phyloP scores from a whole-genome alignment of 2,888 invertebrate species.

The Cryptosula pallasiana region DNA sequence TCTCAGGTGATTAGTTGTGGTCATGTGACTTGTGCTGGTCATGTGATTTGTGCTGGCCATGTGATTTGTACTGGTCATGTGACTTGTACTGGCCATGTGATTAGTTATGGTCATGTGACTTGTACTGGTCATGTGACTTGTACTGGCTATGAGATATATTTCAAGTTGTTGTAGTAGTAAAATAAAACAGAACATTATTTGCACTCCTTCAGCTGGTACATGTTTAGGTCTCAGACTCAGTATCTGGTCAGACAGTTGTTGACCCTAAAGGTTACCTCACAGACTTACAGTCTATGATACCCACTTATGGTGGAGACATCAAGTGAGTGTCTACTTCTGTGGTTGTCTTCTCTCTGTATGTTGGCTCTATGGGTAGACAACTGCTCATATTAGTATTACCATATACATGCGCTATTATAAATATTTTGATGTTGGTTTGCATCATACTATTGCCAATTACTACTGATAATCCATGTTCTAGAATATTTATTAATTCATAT shows the following conservation, averaged over 20 bases:
- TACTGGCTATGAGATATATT: background rate
- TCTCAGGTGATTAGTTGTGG: conserved; percentile 63
- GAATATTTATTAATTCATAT: no score
- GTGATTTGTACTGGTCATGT: background rate
- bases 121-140: background rate
- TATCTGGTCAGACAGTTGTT: conserved; percentile 97
- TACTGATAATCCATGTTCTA: no score
- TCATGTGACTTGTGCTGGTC: background rate
- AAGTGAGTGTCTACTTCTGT: conserved; percentile 62
- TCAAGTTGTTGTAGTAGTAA: no score
- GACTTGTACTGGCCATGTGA: background rate
- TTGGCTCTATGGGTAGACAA: no score
- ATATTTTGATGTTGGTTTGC: no score
- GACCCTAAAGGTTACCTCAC: conserved; percentile 99
- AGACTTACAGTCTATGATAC: conserved; percentile 97
- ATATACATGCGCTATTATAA: no score
- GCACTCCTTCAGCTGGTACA: no score
- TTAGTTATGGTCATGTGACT: background rate
- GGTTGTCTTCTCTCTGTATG: no score
- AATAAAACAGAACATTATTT: no score
- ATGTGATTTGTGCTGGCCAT: background rate
- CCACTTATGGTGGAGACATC: conserved; percentile 94
- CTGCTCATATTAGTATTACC: no score
- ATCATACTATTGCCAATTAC: no score
- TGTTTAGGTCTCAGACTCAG: conserved; percentile 80